These are phyloP conservation scores for Macrophya annulata DNA, from an alignment of 2,888 invertebrate genomes.

Conservation along the genomic window DNA sequence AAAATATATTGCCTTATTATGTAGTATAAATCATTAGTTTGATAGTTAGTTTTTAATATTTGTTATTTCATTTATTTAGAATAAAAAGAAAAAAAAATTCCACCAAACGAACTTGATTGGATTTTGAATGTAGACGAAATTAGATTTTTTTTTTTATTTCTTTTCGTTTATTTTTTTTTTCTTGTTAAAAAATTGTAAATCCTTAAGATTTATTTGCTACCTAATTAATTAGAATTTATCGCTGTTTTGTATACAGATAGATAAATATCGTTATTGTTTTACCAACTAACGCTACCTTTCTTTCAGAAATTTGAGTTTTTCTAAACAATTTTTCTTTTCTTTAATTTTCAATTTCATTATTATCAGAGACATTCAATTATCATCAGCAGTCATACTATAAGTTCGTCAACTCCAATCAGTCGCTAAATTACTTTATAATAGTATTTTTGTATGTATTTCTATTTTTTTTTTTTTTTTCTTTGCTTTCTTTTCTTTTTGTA, in stretches of 20 bases:
- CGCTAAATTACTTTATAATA: slow-evolving; percentile 41
- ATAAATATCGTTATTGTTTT: slow-evolving; percentile 59
- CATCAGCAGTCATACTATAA: slow-evolving; percentile 33
- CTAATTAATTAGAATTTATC: slow-evolving; percentile 65
- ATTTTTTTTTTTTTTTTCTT: slow-evolving; percentile 58
- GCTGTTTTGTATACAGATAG: slow-evolving; percentile 37
- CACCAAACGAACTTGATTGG: slow-evolving; percentile 40
- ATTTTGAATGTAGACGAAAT: slow-evolving; percentile 10
- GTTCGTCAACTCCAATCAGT: slow-evolving; percentile 53
- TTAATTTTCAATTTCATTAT: slow-evolving; percentile 33
- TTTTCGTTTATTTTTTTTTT: not conserved
- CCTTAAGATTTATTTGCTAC: slow-evolving; percentile 65
- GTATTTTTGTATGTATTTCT: slow-evolving; percentile 53
- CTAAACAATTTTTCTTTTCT: slow-evolving; percentile 37
- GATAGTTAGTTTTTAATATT: slow-evolving; percentile 61
- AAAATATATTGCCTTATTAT: slow-evolving; percentile 42
- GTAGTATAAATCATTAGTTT: slow-evolving; percentile 53
- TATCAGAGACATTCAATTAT: slow-evolving; percentile 25
- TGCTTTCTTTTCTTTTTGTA: slow-evolving; percentile 64
- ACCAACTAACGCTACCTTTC: slow-evolving; percentile 59
- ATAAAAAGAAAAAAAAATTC: not conserved
- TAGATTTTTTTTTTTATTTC: slow-evolving; percentile 56
- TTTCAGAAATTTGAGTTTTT: slow-evolving; percentile 60
- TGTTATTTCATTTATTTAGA: slow-evolving; percentile 61
- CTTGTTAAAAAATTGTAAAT: slow-evolving; percentile 69